A percentile compares a stretch with the other conserved stretches of the same genome.
Evolutionary conservation across 2,888 invertebrate genomes (phyloP).

Genomic region (Noctua janthina): DNA sequence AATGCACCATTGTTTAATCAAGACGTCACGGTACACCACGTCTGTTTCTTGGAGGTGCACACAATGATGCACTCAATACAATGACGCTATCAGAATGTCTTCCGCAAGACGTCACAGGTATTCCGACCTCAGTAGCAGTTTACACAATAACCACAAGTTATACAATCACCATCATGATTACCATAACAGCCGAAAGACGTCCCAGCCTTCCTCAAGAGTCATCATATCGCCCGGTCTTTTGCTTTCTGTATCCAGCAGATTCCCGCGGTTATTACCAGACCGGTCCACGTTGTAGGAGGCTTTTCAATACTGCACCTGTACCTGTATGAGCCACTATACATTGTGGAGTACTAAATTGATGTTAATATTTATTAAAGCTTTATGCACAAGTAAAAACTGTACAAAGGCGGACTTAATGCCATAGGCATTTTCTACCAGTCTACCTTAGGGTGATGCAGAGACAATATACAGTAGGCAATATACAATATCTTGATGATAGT

Average conservation of each 20-base stretch:
- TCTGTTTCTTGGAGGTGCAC: constrained; percentile 22
- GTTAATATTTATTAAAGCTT: not conserved
- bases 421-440: too few relatives aligned
- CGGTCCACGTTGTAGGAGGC: not conserved
- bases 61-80: not conserved
- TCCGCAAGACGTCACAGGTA: constrained; percentile 3
- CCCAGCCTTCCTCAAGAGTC: too few relatives aligned
- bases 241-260: not conserved
- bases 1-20: constrained; percentile 29
- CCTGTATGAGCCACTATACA: not conserved
- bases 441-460: too few relatives aligned
- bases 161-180: not conserved
- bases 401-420: too few relatives aligned
- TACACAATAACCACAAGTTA: not conserved
- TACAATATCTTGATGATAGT: not conserved
- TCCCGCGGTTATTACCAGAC: not conserved
- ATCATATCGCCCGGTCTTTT: not conserved
- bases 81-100: not conserved
- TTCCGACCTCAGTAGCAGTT: not conserved
- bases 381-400: too few relatives aligned
- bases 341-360: not conserved
- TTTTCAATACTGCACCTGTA: not conserved
- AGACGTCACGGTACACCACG: constrained; percentile 25
- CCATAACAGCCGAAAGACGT: not conserved
- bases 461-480: too few relatives aligned